phyloP scores from a whole-genome alignment of 2,888 invertebrate genomes.

The Augochlorella aurata region DNA sequence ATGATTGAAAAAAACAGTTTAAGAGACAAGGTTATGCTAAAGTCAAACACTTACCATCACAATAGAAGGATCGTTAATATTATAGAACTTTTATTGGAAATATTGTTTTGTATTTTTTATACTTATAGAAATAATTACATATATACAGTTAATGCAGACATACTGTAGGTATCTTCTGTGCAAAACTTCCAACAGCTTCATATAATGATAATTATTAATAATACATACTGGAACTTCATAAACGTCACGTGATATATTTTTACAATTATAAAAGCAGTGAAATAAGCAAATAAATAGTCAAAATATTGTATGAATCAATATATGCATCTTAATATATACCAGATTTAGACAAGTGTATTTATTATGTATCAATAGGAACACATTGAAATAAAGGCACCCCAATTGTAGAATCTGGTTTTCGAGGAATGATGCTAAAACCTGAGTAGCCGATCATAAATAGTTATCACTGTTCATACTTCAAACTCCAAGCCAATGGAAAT shows the following conservation, averaged over 20 bases:
- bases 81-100: too few relatives aligned
- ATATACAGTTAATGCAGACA: too few relatives aligned
- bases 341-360: constrained; percentile 8
- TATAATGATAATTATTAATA: not conserved
- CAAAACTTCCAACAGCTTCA: not conserved
- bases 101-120: too few relatives aligned
- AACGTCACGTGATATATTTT: not conserved
- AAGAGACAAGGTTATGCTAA: too few relatives aligned
- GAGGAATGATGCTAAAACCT: constrained; percentile 44
- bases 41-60: too few relatives aligned
- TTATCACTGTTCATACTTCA: constrained; percentile 35
- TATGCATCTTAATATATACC: constrained; percentile 1
- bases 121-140: too few relatives aligned
- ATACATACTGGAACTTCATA: not conserved
- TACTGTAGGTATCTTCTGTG: constrained; percentile 29
- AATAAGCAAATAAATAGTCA: constrained; percentile 11
- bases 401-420: constrained; percentile 45
- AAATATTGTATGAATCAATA: not conserved
- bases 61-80: too few relatives aligned
- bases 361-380: constrained; percentile 1
- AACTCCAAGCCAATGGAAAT: constrained; percentile 5
- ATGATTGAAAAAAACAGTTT: too few relatives aligned
- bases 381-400: constrained; percentile 25
- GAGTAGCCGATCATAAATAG: constrained; percentile 37
- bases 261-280: not conserved